A percentile compares a stretch with the other conserved stretches of the same genome.
Conservation (phyloP, 2,888 invertebrate genomes). For the Latrodectus elegans region DNA sequence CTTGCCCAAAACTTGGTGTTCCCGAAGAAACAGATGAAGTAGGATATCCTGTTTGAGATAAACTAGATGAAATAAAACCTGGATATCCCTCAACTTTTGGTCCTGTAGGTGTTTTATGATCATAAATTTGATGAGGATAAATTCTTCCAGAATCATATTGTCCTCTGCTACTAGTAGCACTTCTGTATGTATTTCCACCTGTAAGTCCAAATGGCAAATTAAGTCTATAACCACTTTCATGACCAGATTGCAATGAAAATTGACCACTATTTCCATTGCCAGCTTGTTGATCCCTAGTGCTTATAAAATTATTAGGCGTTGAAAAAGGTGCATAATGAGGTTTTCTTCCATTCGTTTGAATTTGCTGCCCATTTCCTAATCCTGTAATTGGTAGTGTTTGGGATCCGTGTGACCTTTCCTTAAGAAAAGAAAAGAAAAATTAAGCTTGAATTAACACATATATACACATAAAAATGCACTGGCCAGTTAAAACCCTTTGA, state of each 20-base stretch:
- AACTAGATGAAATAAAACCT: not conserved
- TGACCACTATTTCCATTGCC: constrained; percentile 10
- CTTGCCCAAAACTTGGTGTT: not conserved
- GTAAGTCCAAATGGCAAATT: constrained; percentile 51
- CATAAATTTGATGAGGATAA: constrained; percentile 27
- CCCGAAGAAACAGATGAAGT: not conserved
- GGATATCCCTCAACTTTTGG: not conserved
- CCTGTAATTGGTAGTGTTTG: constrained; percentile 24
- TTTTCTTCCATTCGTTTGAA: not conserved
- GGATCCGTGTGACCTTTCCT: constrained; percentile 47
- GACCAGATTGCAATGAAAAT: constrained; percentile 53
- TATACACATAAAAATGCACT: too few species aligned
- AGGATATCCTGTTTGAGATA: constrained; percentile 2
- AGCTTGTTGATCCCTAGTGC: not conserved
- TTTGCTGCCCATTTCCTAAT: not conserved
- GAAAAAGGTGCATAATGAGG: not conserved
- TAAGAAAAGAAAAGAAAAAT: not conserved
- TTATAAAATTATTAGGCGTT: not conserved
- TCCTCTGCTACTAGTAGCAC: constrained; percentile 45
- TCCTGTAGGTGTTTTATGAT: constrained; percentile 16
- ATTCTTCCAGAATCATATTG: constrained; percentile 39
- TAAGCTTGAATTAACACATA: too few species aligned
- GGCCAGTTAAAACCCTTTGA: too few species aligned
- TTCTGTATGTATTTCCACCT: constrained; percentile 54
- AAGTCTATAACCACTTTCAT: constrained; percentile 57